Evolutionary conservation across 2,888 invertebrate genomes (phyloP).

Genomic region (Pseudanteris insignis): DNA sequence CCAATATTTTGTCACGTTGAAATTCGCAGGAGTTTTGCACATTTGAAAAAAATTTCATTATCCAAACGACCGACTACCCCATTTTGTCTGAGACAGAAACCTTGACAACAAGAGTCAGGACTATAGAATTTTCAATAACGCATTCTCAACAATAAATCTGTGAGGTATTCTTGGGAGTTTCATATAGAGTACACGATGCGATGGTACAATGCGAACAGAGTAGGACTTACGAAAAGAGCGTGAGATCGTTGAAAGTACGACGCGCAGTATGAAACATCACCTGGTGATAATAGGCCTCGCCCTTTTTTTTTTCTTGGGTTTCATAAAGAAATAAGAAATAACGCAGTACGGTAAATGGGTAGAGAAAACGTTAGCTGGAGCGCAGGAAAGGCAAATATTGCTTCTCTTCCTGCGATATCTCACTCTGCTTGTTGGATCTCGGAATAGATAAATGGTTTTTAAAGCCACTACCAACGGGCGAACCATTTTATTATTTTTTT

Average conservation of each 20-base stretch:
- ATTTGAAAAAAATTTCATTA: conserved; percentile 27
- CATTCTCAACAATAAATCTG: conserved; percentile 23
- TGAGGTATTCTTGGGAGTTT: conserved; percentile 26
- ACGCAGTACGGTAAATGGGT: too few species aligned
- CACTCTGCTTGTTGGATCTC: conserved; percentile 28
- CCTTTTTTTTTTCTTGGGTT: conserved; percentile 10
- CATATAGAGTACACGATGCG: too few species aligned
- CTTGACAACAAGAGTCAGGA: too few species aligned
- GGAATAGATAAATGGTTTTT: conserved; percentile 34
- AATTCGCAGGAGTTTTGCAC: too few species aligned
- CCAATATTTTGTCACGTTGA: too few species aligned
- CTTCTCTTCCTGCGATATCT: conserved; percentile 27
- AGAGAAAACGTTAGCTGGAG: conserved; percentile 32
- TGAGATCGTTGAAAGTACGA: too few species aligned
- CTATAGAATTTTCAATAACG: conserved; percentile 29
- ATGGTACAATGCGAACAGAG: too few species aligned
- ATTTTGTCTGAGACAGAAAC: conserved; percentile 14
- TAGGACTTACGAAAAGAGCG: too few species aligned
- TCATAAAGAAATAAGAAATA: too few species aligned
- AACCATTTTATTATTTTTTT: conserved; percentile 15
- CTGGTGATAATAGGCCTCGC: conserved; percentile 28
- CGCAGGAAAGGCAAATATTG: conserved; percentile 36
- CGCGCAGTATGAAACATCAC: conserved; percentile 25
- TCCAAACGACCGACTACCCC: conserved; percentile 18
- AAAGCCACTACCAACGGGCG: conserved; percentile 25